Conservation (phyloP, 2,797 vertebrate genomes). For the Megaceryle alcyon region DNA sequence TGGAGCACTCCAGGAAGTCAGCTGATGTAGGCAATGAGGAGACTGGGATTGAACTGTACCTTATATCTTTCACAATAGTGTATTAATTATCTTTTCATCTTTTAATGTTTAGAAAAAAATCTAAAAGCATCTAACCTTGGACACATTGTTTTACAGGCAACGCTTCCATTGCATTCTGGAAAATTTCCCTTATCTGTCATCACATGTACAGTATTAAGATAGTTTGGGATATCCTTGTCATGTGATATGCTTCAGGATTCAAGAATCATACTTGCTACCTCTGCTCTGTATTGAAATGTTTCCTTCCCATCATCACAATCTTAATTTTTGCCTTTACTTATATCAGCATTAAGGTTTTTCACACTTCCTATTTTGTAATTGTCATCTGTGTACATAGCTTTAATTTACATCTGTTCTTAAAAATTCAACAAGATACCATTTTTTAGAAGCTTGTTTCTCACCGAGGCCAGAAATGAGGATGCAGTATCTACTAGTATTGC, state of each 20-base stretch:
- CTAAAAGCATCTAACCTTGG: background rate
- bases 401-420: background rate
- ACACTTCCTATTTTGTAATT: background rate
- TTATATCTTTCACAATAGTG: background rate
- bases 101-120: background rate
- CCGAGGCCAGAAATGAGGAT: background rate
- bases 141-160: background rate
- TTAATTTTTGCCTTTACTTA: background rate
- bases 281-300: background rate
- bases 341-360: background rate
- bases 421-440: fast-evolving
- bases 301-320: background rate
- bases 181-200: background rate
- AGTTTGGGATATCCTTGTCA: background rate
- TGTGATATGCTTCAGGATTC: background rate
- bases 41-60: background rate
- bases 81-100: background rate
- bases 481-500: background rate
- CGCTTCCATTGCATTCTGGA: background rate
- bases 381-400: background rate
- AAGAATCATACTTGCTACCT: background rate
- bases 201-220: background rate
- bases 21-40: constrained; percentile 2
- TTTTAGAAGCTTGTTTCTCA: background rate
- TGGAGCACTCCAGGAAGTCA: constrained; percentile 58